Base-by-base conservation (phyloP, 1,140 invertebrate species). In the Trichonephila clavata region DNA sequence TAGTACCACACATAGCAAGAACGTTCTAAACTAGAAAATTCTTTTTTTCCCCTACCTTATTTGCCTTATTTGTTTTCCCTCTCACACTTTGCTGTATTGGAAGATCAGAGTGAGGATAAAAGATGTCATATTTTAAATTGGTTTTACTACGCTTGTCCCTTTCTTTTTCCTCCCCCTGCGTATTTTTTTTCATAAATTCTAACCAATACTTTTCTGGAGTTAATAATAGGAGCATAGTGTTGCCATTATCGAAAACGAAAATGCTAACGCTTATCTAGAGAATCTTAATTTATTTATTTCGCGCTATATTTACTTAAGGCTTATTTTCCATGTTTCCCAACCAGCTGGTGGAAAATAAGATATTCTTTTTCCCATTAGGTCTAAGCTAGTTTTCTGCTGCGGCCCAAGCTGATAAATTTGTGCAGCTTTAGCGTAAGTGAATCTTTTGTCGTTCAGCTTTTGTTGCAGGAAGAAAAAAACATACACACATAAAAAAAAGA, bases 61-160 rank as follows among this genome's bases (percentile, higher is more conserved):
- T n/a, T 60, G 20, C 32, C 50, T 87, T 87, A 13, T 61, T 87
- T 39, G 13, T 87, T 61, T 87, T 43, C 7, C 50, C 43, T 83
- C 81, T 59, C 81, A 4, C 71, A 21, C 43, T 39, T 50, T 24
- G 24, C 84, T 2, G 60, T 24, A 89, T 89, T 89, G 87, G 27
- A 50, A 71, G 87, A 89, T 89, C 65, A 71, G 18, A 89, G 32
- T 0, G 39, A 21, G 87, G 87, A 77, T 71, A 89, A 89, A 65
- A 87, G 8, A 60, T 77, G 61, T 77, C 87, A 77, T 71, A 89
- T 77, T 89, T 89, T 89, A 89, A 89, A 89, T 89, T 89, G 61
- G 87, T 89, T 87, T 61, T 63, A 39, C n/a, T 27, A n/a, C 16
- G 83, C 83, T 65, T 43, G 13, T 20, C 61, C 27, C 60, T 63